Percentiles rank a stretch among this genome's conserved stretches.
These are phyloP conservation scores for Pangasianodon hypophthalmus DNA, from an alignment of 2,113 vertebrate genomes.

Conservation along the genomic window DNA sequence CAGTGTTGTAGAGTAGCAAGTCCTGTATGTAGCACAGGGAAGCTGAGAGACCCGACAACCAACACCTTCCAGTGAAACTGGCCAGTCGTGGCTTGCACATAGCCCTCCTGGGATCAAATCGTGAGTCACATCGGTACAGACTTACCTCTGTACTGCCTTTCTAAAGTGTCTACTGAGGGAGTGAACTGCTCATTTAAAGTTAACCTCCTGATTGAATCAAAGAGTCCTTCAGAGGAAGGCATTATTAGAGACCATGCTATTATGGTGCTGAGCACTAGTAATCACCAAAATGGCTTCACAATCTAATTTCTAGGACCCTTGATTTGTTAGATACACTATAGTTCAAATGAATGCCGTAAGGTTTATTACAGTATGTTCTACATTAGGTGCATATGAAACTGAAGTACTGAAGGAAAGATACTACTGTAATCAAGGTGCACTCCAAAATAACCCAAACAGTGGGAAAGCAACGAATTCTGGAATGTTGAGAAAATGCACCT, in stretches of 20 bases:
- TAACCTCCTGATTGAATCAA: conserved; percentile 35
- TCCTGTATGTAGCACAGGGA: neutral
- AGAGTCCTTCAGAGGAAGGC: conserved; percentile 32
- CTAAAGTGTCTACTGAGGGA: conserved; percentile 15
- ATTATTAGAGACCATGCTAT: conserved; percentile 35
- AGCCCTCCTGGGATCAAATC: neutral
- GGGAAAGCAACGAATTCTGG: neutral
- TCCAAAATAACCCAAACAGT: neutral
- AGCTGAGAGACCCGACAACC: neutral
- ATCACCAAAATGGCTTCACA: conserved; percentile 29
- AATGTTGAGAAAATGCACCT: neutral
- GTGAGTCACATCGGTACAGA: conserved; percentile 1
- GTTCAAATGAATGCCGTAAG: conserved; percentile 13
- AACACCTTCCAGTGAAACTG: neutral
- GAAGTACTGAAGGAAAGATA: neutral
- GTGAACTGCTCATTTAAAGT: conserved; percentile 36
- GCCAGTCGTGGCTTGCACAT: neutral
- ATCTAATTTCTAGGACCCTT: conserved; percentile 31
- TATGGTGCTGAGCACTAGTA: conserved; percentile 39
- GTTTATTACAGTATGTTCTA: conserved; percentile 5
- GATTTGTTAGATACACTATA: conserved; percentile 32
- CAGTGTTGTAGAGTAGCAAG: neutral
- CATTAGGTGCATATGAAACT: conserved; percentile 1
- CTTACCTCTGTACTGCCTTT: conserved; percentile 17
- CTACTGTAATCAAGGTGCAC: neutral